Percentiles rank a stretch among this genome's conserved stretches.
Conservation (phyloP, 2,888 invertebrate species). For the Branchellion lobata region DNA sequence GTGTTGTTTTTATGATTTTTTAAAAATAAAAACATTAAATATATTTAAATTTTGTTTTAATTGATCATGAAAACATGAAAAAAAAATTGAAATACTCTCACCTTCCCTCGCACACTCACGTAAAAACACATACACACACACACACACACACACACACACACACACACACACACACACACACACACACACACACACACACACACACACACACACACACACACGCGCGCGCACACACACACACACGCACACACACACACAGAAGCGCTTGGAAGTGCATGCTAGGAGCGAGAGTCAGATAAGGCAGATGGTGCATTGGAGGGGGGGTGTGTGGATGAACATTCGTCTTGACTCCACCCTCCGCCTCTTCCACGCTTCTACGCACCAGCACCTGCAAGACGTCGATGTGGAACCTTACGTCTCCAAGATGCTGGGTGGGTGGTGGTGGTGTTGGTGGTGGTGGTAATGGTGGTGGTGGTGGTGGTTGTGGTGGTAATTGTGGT, state of each 20-base stretch:
- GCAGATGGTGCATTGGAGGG: constrained; percentile 91
- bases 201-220: background rate
- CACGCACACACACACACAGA: constrained; percentile 62
- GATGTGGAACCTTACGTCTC: constrained; percentile 98
- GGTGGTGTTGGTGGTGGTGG: background rate
- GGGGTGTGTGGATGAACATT: constrained; percentile 94
- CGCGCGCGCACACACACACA: background rate
- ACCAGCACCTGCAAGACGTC: constrained; percentile 90
- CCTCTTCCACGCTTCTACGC: constrained; percentile 92
- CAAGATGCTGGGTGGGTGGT: constrained; percentile 81
- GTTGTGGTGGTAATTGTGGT: background rate
- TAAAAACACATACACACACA: background rate
- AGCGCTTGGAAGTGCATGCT: constrained; percentile 90
- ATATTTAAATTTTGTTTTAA: too few relatives aligned
- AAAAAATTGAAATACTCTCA: too few relatives aligned
- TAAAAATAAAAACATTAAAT: too few relatives aligned
- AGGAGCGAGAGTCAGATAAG: constrained; percentile 88
- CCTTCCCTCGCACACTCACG: too few relatives aligned
- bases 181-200: too few relatives aligned
- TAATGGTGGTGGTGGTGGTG: background rate
- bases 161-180: too few relatives aligned
- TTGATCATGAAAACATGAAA: too few relatives aligned
- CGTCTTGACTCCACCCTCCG: constrained; percentile 92
- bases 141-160: too few relatives aligned
- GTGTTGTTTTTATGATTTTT: too few relatives aligned